These are phyloP conservation scores for Rhopalosiphum maidis DNA, from an alignment of 1,140 invertebrate genomes.

Conservation along the genomic window DNA sequence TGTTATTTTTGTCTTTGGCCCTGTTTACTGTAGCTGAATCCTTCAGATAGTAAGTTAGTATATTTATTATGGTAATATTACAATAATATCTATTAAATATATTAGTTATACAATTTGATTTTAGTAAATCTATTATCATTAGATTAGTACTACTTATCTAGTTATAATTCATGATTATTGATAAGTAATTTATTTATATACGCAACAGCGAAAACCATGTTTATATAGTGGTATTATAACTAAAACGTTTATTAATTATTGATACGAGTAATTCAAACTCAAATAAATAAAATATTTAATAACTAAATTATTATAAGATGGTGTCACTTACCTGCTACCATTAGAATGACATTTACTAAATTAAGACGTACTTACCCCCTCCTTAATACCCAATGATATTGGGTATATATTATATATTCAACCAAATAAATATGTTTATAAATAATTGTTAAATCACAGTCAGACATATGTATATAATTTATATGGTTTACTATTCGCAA, in stretches of 20 bases:
- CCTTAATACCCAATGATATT: neutral
- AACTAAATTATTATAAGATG: neutral
- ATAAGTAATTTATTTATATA: neutral
- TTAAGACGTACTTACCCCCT: neutral
- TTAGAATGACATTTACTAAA: neutral
- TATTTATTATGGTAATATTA: neutral
- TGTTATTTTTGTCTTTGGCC: neutral
- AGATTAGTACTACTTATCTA: neutral
- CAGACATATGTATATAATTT: neutral
- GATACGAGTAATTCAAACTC: neutral
- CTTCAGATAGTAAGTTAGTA: neutral
- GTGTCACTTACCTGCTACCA: neutral
- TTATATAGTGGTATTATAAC: neutral
- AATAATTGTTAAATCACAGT: neutral
- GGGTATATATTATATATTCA: neutral
- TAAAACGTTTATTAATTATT: neutral
- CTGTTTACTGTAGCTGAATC: neutral
- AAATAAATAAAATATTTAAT: neutral
- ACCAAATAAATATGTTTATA: neutral
- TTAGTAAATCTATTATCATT: neutral
- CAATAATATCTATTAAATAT: neutral
- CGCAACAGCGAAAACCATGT: neutral
- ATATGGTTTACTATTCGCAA: neutral
- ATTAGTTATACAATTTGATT: neutral
- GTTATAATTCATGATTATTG: neutral